Conservation (phyloP, 2,797 vertebrate genomes). For the Diplodus puntazzo region DNA sequence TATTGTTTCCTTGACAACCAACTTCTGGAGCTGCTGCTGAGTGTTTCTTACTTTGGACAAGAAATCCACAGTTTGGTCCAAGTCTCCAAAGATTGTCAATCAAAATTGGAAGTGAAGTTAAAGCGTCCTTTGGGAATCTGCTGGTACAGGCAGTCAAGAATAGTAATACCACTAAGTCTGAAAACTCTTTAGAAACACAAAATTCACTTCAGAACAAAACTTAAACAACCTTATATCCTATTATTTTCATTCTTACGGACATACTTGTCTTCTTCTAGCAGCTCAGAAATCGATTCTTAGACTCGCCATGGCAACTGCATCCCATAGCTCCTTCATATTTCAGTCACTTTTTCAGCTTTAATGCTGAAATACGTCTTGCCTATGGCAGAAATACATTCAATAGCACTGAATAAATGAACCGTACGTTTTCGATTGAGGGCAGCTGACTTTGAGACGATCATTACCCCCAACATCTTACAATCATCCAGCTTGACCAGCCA, state of each 20-base stretch:
- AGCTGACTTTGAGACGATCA: too few relatives aligned
- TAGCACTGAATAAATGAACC: too few relatives aligned
- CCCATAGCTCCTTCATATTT: too few relatives aligned
- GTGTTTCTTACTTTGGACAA: conserved; percentile 61
- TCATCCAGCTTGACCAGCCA: too few relatives aligned
- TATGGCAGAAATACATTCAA: too few relatives aligned
- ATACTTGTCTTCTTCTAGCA: conserved; percentile 5
- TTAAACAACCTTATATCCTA: neutral
- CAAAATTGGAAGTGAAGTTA: conserved; percentile 55
- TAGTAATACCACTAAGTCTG: conserved; percentile 17
- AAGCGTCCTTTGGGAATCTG: conserved; percentile 31
- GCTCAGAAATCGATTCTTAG: conserved; percentile 19
- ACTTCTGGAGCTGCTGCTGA: conserved; percentile 48
- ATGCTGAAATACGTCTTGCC: too few relatives aligned
- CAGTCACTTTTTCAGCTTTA: too few relatives aligned
- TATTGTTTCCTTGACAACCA: conserved; percentile 54
- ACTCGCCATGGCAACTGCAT: too few relatives aligned
- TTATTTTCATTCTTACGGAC: neutral
- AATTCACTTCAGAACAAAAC: neutral
- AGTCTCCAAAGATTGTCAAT: conserved; percentile 57
- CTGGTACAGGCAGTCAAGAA: conserved; percentile 18
- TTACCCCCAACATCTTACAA: too few relatives aligned
- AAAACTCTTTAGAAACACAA: conserved; percentile 9
- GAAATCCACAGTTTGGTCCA: conserved; percentile 44
- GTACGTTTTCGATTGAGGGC: too few relatives aligned